Percentiles rank a stretch among this genome's conserved stretches.
These are phyloP conservation scores for Proterorhinus semilunaris DNA, from an alignment of 2,113 vertebrate genomes.

Conservation along the genomic window DNA sequence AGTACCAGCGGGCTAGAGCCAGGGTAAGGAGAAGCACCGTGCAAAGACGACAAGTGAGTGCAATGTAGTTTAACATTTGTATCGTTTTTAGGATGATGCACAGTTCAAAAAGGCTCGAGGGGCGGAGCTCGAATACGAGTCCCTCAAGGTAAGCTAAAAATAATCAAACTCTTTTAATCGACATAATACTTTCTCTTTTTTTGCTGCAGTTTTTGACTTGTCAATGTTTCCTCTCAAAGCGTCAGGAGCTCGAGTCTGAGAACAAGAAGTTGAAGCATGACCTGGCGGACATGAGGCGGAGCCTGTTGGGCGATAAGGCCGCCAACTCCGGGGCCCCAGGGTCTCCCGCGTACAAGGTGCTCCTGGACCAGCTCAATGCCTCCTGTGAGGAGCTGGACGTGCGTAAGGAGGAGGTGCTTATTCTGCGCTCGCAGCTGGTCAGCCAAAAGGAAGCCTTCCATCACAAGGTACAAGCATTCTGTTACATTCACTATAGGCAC, in stretches of 20 bases:
- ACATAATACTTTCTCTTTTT: neutral
- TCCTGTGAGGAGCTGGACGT: conserved; percentile 96
- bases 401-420: conserved; percentile 96
- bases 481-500: neutral
- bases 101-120: conserved; percentile 88
- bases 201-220: neutral
- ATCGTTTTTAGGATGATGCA: conserved; percentile 81
- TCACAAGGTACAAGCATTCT: conserved; percentile 82
- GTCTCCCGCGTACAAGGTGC: conserved; percentile 88
- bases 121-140: conserved; percentile 95
- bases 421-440: conserved; percentile 95
- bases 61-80: neutral
- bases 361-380: conserved; percentile 91
- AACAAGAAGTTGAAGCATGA: conserved; percentile 97
- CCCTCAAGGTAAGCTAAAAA: conserved; percentile 85
- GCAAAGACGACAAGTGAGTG: neutral
- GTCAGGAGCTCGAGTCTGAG: conserved; percentile 96
- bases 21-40: conserved; percentile 72
- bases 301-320: conserved; percentile 80
- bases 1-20: conserved; percentile 87
- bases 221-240: conserved; percentile 68
- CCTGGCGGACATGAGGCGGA: conserved; percentile 88
- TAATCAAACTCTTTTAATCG: neutral
- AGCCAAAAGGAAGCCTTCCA: conserved; percentile 96
- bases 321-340: conserved; percentile 84